Evolutionary conservation across 2,113 vertebrate species (phyloP).

Genomic region (Sinocyclocheilus maitianheensis): DNA sequence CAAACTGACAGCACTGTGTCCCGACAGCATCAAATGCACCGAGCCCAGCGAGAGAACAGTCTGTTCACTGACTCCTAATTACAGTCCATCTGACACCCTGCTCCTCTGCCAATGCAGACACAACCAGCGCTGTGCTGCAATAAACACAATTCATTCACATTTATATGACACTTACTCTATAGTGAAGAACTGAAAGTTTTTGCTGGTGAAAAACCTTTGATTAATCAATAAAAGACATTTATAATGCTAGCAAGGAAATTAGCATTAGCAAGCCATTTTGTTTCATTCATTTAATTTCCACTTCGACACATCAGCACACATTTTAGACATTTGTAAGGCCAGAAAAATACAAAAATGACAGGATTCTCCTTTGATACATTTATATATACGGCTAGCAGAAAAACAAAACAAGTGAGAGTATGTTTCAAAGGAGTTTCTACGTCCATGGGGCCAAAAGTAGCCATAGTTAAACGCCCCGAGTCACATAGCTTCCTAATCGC

Average conservation of each 20-base stretch:
- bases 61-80: slow-evolving; percentile 91
- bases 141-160: background rate
- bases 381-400: background rate
- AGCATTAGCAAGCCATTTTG: background rate
- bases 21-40: slow-evolving; percentile 86
- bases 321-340: background rate
- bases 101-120: slow-evolving; percentile 68
- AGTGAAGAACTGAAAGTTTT: background rate
- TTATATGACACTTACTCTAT: background rate
- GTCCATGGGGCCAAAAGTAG: background rate
- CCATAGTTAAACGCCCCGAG: background rate
- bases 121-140: background rate
- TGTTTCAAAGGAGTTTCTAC: background rate
- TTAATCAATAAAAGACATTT: background rate
- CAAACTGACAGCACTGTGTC: slow-evolving; percentile 71
- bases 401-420: background rate
- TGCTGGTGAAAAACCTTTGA: background rate
- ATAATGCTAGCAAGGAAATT: background rate
- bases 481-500: slow-evolving; percentile 17
- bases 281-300: background rate
- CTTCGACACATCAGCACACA: too few species aligned
- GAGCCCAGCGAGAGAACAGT: slow-evolving; percentile 87
- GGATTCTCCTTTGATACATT: background rate
- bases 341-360: background rate
- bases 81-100: slow-evolving; percentile 87